Base-by-base conservation (phyloP, 2,797 vertebrate species). In the Phrynocephalus guinanensis region DNA sequence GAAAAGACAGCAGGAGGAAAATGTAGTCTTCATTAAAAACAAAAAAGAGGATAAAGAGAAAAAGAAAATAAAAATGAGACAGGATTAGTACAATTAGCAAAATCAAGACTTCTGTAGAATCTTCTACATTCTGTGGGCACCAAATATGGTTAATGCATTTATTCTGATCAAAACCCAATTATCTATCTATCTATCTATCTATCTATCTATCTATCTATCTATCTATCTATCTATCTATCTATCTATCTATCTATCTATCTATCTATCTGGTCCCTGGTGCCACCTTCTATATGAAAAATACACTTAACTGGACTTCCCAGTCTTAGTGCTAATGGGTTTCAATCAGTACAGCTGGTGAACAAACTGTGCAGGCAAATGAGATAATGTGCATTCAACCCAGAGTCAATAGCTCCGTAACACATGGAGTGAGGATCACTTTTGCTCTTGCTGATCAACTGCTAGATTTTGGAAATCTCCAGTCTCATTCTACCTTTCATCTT, bases 231-330 rank as follows among this genome's bases (percentile, higher is more conserved):
- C 70, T 71, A 71, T 71, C 26, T n/a, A 71, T 71, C 70, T 71
- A 71, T 71, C 70, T 71, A 71, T 71, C 70, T 71, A 71, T 71
- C 70, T 71, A 71, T 71, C 70, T 71, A 71, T 71, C 70, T 71
- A 71, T 71, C 70, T 30, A 71, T 71, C 70, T 66, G n/a, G 8
- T 30, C 22, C 5, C n/a, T 10, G 22, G 1, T 56, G n/a, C 5
- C 56, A 4, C 6, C 22, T 13, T 33, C 82, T 63, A 4, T 15
- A 6, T 3, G 22, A 30, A 38, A 66, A 44, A 71, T 5, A 1
- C 33, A 26, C 63, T 30, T 48, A 50, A 30, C 24, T 18, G 44
- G 44, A 8, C 50, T 28, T n/a, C 66, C 26, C 3, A 48, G 38
- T 11, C 83, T 24, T 6, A 30, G 1, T 26, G 20, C 28, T 63